Evolutionary conservation across 2,797 vertebrate genomes (phyloP), one percentile per base, ranked within the genome.

Genomic region (Poecile montanus): DNA sequence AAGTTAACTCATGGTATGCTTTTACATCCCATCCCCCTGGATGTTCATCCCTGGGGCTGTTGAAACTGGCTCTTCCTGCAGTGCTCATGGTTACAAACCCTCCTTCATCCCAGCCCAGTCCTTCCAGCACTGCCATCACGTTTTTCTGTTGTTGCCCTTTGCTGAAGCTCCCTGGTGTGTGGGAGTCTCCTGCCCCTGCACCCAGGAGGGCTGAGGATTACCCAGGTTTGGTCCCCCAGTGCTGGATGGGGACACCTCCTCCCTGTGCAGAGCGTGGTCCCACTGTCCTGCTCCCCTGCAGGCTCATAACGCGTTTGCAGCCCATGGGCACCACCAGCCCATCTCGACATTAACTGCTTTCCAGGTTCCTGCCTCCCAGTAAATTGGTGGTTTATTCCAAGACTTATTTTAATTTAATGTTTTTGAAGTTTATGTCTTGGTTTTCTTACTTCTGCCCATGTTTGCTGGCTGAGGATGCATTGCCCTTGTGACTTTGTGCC

Each of bases 101-200:
- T n/a, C 14, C 77, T 85, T 62, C 16, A 25, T 16, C 26, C 38
- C 61, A 61, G 27, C 27, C 66, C 16, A 32, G n/a, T 60, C 50
- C 36, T 80, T 85, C 34, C 54, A 72, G 11, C 14, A 12, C 14
- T 0, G 0, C 42, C 42, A 26, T 47, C 1, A 0, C 4, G 1
- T 45, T 36, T 32, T 73, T 58, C 22, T 32, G 40, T 14, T 48
- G 38, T 17, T 79, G 11, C 26, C 36, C 7, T 75, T 71, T 77
- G 17, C n/a, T 0, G 3, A 68, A 42, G 36, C 71, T 76, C 15
- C 40, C 47, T 9, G 11, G 38, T 2, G 1, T n/a, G 47, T 53
- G 16, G 13, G 16, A 53, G 9, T 16, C 29, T 86, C 17, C 22
- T 42, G 53, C 57, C 20, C 26, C n/a, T 0, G 0, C 45, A 25